A percentile compares a stretch with the other conserved stretches of the same genome.
These are phyloP conservation scores for Chondrilla cf. caribensis DNA, from an alignment of 37 sponge, comb jelly and placozoan genomes.

Conservation along the genomic window DNA sequence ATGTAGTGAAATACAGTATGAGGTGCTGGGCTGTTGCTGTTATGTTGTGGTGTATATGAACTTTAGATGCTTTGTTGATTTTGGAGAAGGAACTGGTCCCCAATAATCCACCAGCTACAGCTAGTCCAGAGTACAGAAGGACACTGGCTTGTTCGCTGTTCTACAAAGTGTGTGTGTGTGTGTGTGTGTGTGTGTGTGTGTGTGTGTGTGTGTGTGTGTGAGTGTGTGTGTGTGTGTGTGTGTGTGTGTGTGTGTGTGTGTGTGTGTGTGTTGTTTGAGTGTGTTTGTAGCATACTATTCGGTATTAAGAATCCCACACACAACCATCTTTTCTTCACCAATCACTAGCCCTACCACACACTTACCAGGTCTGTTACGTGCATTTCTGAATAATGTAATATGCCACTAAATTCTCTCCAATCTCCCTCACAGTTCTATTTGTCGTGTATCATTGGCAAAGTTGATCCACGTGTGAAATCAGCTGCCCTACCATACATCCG, in stretches of 20 bases:
- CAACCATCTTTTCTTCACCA: too few relatives aligned
- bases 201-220: too few relatives aligned
- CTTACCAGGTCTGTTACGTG: too few relatives aligned
- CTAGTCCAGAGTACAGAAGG: conserved; percentile 56
- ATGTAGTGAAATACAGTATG: too few relatives aligned
- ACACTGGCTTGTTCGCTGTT: conserved; percentile 59
- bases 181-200: conserved; percentile 12
- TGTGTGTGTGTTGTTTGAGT: too few relatives aligned
- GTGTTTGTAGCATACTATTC: neutral
- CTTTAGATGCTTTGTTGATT: conserved; percentile 36
- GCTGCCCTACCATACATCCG: conserved; percentile 54
- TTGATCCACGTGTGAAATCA: conserved; percentile 41
- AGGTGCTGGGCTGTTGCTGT: too few relatives aligned
- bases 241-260: too few relatives aligned
- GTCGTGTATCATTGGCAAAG: conserved; percentile 24
- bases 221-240: too few relatives aligned
- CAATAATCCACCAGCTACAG: conserved; percentile 32
- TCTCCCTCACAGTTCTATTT: conserved; percentile 64
- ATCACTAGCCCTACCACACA: too few relatives aligned
- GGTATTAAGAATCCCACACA: neutral
- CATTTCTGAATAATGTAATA: too few relatives aligned
- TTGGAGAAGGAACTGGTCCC: conserved; percentile 53
- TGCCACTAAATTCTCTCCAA: too few relatives aligned
- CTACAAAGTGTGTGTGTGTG: conserved; percentile 60
- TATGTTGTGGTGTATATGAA: neutral